Evolutionary conservation across 1,140 invertebrate species (phyloP).

Genomic region (Pygmarrhopalites habei): DNA sequence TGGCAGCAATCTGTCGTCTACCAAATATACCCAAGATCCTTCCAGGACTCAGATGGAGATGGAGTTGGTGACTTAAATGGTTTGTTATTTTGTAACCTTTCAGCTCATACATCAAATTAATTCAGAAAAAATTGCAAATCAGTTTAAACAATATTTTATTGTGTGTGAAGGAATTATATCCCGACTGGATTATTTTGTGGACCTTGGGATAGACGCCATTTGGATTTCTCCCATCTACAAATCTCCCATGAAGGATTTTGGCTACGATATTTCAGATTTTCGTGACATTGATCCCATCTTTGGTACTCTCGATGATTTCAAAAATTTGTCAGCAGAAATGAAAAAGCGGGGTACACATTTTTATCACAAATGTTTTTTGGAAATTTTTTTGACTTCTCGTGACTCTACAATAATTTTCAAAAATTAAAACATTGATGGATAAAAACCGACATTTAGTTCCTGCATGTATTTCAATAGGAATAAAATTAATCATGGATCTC

Average conservation of each 20-base stretch:
- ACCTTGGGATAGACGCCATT: constrained; percentile 50
- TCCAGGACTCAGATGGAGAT: constrained; percentile 70
- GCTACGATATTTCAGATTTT: no score
- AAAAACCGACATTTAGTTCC: no score
- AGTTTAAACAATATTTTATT: neutral
- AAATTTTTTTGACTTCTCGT: constrained; percentile 12
- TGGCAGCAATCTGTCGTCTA: constrained; percentile 66
- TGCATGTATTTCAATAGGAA: constrained; percentile 41
- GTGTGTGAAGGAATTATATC: constrained; percentile 41
- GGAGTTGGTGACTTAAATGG: constrained; percentile 50
- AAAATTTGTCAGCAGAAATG: constrained; percentile 46
- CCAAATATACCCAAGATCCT: constrained; percentile 68
- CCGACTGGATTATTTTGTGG: constrained; percentile 47
- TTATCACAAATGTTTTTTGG: neutral
- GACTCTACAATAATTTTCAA: constrained; percentile 49
- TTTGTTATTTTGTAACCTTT: neutral
- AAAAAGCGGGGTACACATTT: constrained; percentile 42
- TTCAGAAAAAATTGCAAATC: neutral
- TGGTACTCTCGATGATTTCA: constrained; percentile 59
- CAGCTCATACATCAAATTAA: neutral
- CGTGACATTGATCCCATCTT: constrained; percentile 52
- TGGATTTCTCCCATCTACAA: constrained; percentile 56
- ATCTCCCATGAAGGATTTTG: no score
- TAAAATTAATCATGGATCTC: constrained; percentile 57
- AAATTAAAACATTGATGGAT: no score